phyloP scores from a whole-genome alignment of 2,797 vertebrate genomes.

The Fistularia commersonii region DNA sequence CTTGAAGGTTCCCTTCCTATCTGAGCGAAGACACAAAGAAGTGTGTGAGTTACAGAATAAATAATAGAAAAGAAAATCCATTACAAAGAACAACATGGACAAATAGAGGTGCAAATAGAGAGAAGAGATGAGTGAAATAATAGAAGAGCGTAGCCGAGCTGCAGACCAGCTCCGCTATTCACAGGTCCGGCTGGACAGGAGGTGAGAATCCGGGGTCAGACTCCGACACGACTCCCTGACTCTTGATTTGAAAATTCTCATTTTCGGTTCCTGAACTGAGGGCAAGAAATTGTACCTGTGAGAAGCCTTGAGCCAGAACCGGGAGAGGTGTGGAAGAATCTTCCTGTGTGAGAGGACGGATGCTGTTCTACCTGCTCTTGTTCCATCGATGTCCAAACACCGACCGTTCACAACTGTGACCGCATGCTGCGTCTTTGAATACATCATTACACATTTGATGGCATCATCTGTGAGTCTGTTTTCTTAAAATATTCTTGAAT shows the following conservation, averaged over 20 bases:
- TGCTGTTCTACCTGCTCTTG: not conserved
- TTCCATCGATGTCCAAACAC: no score
- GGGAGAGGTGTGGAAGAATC: slow-evolving; percentile 72
- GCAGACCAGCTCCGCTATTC: slow-evolving; percentile 58
- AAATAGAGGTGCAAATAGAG: slow-evolving; percentile 30
- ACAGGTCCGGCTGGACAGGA: slow-evolving; percentile 67
- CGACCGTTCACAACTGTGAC: no score
- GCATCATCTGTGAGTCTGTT: no score
- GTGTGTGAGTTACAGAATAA: slow-evolving; percentile 1
- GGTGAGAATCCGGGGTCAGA: slow-evolving; percentile 80
- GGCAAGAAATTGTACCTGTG: slow-evolving; percentile 81
- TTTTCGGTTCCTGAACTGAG: slow-evolving; percentile 76
- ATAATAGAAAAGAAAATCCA: not conserved
- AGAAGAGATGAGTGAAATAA: slow-evolving; percentile 12
- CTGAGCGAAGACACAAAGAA: not conserved
- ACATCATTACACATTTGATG: no score
- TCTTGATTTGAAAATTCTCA: slow-evolving; percentile 82
- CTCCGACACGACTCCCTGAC: slow-evolving; percentile 72
- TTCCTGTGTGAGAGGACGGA: not conserved
- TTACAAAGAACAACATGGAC: slow-evolving; percentile 7
- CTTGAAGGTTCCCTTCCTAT: not conserved
- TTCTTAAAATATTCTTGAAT: no score
- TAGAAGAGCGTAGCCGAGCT: slow-evolving; percentile 20
- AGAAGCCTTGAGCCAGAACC: slow-evolving; percentile 80
- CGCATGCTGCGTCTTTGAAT: no score